Evolutionary conservation across 2,888 invertebrate species (phyloP), one percentile per base, ranked within the genome.

Genomic region (Candidula unifasciata): DNA sequence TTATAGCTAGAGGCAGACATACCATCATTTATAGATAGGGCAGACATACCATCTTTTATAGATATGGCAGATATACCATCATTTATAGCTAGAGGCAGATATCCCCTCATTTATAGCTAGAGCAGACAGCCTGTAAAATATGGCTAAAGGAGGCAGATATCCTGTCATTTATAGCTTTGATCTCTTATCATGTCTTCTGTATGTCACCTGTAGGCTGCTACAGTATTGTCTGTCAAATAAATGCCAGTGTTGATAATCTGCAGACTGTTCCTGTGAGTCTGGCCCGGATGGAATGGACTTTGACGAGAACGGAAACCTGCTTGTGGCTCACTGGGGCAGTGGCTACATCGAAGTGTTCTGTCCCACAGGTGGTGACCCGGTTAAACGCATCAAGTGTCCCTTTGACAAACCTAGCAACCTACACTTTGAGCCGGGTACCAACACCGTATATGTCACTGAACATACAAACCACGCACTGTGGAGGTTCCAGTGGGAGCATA

Each of bases 211-310:
- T n/a, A n/a, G n/a, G n/a, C n/a, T n/a, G n/a, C n/a, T n/a, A n/a
- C n/a, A n/a, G n/a, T n/a, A n/a, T n/a, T n/a, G n/a, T n/a, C n/a
- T n/a, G n/a, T n/a, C n/a, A n/a, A n/a, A n/a, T n/a, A n/a, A n/a
- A n/a, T n/a, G n/a, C n/a, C 21, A 66, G 52, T 27, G 52, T 57
- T 27, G 13, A 66, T 64, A 27, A 21, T 54, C 57, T 73, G 8
- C 80, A 84, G 84, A 84, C 16, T 66, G 74, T 35, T 74, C 24
- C 3, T 64, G 74, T 66, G 90, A 90, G 71, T 91, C 91, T 21
- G 93, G 93, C 10, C 91, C 92, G 66, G 93, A 93, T 88, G 93
- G 93, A 1, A 92, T 93, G 92, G 93, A 92, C 85, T 92, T 92
- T 89, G 93, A 93, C 87, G 89, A 87, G n/a, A 89, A 90, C 3